Evolutionary conservation across 2,113 vertebrate genomes (phyloP).

Genomic region (Echinops telfairi): DNA sequence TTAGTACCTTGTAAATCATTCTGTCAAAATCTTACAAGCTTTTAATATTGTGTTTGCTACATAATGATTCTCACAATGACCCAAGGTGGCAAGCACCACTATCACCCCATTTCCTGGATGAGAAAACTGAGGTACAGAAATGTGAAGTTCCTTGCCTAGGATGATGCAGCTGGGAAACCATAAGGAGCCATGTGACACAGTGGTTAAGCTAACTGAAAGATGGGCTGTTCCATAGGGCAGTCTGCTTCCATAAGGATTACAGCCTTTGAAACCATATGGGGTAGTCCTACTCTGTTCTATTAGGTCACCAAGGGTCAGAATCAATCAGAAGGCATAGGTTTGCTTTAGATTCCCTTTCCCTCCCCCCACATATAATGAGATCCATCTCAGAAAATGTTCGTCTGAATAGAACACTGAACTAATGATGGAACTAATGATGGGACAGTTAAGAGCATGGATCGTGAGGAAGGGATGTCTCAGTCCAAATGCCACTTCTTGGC

Average conservation of each 20-base stretch:
- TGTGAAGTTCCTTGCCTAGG: background rate
- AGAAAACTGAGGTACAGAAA: background rate
- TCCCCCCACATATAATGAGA: background rate
- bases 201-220: background rate
- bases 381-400: background rate
- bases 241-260: background rate
- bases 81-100: background rate
- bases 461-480: background rate
- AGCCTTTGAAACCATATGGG: background rate
- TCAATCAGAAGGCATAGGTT: background rate
- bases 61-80: background rate
- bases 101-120: background rate
- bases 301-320: background rate
- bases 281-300: background rate
- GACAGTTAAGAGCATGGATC: background rate
- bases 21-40: background rate
- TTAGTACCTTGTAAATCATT: slow-evolving; percentile 31
- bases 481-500: background rate
- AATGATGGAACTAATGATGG: background rate
- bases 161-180: too few species aligned
- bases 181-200: background rate
- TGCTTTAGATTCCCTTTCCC: too few species aligned
- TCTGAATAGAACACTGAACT: background rate
- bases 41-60: slow-evolving; percentile 27
- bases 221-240: background rate